Conservation (phyloP, 2,113 vertebrate species). For the Dasyprocta punctata region DNA sequence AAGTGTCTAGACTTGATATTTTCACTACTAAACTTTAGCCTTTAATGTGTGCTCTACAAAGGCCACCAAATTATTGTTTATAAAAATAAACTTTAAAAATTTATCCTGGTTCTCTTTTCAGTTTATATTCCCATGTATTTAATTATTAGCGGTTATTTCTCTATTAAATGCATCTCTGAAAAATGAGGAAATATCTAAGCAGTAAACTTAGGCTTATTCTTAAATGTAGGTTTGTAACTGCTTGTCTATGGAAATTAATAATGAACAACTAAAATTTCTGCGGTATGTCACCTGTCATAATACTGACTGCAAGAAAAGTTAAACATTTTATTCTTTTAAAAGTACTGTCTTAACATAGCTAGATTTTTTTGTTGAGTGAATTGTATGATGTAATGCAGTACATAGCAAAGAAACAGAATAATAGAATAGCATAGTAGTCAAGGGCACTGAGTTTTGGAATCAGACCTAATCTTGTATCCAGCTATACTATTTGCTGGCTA, state of each 20-base stretch:
- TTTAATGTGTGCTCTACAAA: background rate
- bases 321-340: conserved; percentile 41
- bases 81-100: background rate
- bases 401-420: conserved; percentile 17
- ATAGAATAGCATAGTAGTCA: background rate
- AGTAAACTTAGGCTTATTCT: conserved; percentile 23
- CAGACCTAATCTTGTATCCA: background rate
- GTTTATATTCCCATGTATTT: conserved; percentile 34
- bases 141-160: conserved; percentile 44
- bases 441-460: background rate
- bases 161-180: background rate
- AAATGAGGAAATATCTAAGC: conserved; percentile 32
- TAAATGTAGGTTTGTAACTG: conserved; percentile 26
- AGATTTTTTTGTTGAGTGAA: conserved; percentile 42
- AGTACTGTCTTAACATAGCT: conserved; percentile 8
- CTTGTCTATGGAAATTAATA: conserved; percentile 54
- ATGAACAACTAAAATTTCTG: conserved; percentile 50
- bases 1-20: background rate
- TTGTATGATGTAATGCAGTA: background rate
- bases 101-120: background rate
- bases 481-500: background rate
- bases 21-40: background rate
- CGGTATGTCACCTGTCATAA: conserved; percentile 33
- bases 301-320: conserved; percentile 44
- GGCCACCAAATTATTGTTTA: background rate